phyloP scores from a whole-genome alignment of 2,888 invertebrate genomes.

The Notodonta ziczac region DNA sequence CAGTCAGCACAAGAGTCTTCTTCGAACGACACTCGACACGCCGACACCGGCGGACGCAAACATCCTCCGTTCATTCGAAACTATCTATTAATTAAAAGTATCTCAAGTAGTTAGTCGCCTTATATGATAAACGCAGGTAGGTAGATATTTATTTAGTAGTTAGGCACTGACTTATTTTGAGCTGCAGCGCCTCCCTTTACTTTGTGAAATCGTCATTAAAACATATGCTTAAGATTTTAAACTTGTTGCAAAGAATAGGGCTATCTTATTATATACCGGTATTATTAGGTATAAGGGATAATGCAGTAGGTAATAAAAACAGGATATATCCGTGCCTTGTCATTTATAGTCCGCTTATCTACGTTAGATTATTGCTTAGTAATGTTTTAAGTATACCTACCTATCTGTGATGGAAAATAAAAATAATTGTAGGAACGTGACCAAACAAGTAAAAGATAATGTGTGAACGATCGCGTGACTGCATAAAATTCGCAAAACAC shows the following conservation, averaged over 20 bases:
- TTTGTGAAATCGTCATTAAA: background rate
- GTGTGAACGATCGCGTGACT: conserved; percentile 16
- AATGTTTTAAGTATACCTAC: too few species aligned
- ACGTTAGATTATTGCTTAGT: background rate
- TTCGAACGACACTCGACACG: conserved; percentile 78
- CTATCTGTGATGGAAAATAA: background rate
- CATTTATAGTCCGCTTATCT: background rate
- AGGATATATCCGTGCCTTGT: background rate
- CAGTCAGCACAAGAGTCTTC: conserved; percentile 65
- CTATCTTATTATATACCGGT: too few species aligned
- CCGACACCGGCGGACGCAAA: conserved; percentile 65
- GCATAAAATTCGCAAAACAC: conserved; percentile 4
- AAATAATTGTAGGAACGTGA: conserved; percentile 2
- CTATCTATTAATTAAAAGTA: background rate
- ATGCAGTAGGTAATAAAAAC: too few species aligned
- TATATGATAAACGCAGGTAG: background rate
- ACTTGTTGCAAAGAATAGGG: too few species aligned
- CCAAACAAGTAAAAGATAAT: background rate
- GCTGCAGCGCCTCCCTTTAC: background rate
- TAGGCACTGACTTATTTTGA: too few species aligned
- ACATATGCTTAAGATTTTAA: too few species aligned
- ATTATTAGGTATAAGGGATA: too few species aligned
- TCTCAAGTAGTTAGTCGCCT: background rate
- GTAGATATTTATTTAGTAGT: too few species aligned
- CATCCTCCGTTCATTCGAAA: conserved; percentile 58